These are phyloP conservation scores for Oryzias curvinotus DNA, from an alignment of 2,113 vertebrate genomes.

Conservation along the genomic window DNA sequence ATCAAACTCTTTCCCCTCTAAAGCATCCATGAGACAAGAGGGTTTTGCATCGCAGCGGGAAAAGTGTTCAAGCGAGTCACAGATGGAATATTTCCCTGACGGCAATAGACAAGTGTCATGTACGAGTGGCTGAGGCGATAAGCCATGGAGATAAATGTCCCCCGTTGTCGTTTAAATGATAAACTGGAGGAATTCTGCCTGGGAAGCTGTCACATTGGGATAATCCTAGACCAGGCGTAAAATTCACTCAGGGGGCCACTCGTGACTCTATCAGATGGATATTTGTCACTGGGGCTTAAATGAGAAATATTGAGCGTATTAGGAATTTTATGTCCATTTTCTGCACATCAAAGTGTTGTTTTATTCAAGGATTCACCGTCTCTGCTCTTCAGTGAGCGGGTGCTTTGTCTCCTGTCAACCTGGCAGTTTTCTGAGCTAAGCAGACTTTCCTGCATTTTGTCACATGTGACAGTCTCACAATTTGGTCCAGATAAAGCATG, in stretches of 20 bases:
- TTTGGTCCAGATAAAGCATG: no score
- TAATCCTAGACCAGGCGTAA: constrained; percentile 57
- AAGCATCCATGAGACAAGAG: constrained; percentile 46
- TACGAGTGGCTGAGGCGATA: constrained; percentile 53
- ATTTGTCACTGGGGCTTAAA: constrained; percentile 52
- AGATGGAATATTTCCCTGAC: constrained; percentile 49
- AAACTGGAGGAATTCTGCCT: constrained; percentile 64
- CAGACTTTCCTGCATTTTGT: not conserved
- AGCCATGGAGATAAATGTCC: constrained; percentile 67
- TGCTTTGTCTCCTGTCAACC: constrained; percentile 11
- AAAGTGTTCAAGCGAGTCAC: constrained; percentile 47
- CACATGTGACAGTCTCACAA: not conserved
- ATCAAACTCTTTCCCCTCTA: constrained; percentile 33
- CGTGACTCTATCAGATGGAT: constrained; percentile 35
- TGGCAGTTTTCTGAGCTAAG: not conserved
- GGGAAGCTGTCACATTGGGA: constrained; percentile 60
- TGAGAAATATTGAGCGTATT: constrained; percentile 55
- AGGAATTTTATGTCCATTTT: constrained; percentile 48
- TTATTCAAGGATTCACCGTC: constrained; percentile 25
- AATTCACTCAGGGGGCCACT: constrained; percentile 47
- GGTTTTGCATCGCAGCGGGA: constrained; percentile 45
- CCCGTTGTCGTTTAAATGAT: constrained; percentile 70
- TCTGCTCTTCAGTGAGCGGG: constrained; percentile 10
- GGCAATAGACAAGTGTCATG: constrained; percentile 62
- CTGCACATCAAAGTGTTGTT: constrained; percentile 35